Evolutionary conservation across 2,113 vertebrate genomes (phyloP), one percentile per base, ranked within the genome.

Genomic region (Choloepus hoffmanni): DNA sequence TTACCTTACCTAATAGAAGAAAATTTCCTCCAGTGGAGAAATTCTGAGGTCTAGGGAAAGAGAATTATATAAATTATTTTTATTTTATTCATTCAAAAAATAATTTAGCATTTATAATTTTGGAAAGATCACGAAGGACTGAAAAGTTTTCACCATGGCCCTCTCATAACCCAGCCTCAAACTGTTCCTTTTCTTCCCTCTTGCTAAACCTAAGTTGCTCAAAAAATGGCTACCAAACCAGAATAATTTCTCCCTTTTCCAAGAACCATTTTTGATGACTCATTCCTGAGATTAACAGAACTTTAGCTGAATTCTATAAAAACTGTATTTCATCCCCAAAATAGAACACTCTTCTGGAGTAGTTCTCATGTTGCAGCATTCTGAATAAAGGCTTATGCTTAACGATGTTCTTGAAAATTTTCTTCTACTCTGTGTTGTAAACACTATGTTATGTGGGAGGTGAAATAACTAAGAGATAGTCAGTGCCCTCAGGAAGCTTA

Each of bases 21-120:
- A 67, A 14, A 28, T 43, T 93, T 65, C 26, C 11, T 40, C 15
- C 79, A 72, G 2, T 60, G 62, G 14, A 72, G 10, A 73, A 77
- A 65, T 62, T 67, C 84, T 90, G 24, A 78, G 30, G 43, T 58
- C 65, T 79, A 79, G n/a, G 24, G 13, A 70, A 95, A 93, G 40
- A 62, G 12, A 89, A 50, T 67, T 53, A 53, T 36, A 28, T 73
- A 8, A 67, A 50, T 55, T 70, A 12, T 76, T 60, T 50, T 81
- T 26, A 40, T 83, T 55, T 94, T 86, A 74, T 73, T 83, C 40
- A 74, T 67, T 90, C 33, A 84, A 90, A 90, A 48, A 50, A 5
- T 58, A 72, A 48, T 36, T 89, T 76, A 68, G 70, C n/a, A 70
- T 26, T 10, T 43, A 23, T 33, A 21, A 60, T 33, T 77, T 72